These are phyloP conservation scores for Aplocera efformata DNA, from an alignment of 2,888 invertebrate species.

Conservation along the genomic window DNA sequence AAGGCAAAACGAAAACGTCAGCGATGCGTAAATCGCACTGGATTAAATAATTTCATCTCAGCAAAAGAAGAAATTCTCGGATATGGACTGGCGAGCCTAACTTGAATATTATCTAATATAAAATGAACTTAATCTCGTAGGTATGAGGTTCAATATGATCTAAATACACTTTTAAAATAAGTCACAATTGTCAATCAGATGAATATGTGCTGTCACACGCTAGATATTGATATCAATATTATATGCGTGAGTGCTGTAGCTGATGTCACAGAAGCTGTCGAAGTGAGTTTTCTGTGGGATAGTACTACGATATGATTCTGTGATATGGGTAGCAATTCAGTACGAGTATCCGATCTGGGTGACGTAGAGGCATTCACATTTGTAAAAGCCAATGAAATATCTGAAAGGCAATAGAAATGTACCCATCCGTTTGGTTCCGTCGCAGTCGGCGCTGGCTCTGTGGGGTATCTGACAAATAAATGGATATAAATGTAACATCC, in stretches of 20 bases:
- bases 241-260: too few species aligned
- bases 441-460: constrained; percentile 36
- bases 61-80: constrained; percentile 28
- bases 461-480: constrained; percentile 49
- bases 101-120: too few species aligned
- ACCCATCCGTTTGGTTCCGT: constrained; percentile 46
- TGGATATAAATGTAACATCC: constrained; percentile 52
- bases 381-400: constrained; percentile 57
- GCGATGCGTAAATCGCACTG: constrained; percentile 22
- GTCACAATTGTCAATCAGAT: too few species aligned
- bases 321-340: constrained; percentile 29
- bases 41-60: constrained; percentile 33
- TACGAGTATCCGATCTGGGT: constrained; percentile 28
- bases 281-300: too few species aligned
- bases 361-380: constrained; percentile 47
- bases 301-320: constrained; percentile 6
- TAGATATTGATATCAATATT: too few species aligned
- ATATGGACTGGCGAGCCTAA: constrained; percentile 2
- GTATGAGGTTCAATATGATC: too few species aligned
- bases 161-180: too few species aligned
- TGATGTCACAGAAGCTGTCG: too few species aligned
- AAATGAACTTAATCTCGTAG: too few species aligned
- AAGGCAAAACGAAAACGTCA: constrained; percentile 7
- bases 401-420: constrained; percentile 52
- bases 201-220: too few species aligned